Evolutionary conservation across 2,113 vertebrate species (phyloP).

Genomic region (Manacus vitellinus): DNA sequence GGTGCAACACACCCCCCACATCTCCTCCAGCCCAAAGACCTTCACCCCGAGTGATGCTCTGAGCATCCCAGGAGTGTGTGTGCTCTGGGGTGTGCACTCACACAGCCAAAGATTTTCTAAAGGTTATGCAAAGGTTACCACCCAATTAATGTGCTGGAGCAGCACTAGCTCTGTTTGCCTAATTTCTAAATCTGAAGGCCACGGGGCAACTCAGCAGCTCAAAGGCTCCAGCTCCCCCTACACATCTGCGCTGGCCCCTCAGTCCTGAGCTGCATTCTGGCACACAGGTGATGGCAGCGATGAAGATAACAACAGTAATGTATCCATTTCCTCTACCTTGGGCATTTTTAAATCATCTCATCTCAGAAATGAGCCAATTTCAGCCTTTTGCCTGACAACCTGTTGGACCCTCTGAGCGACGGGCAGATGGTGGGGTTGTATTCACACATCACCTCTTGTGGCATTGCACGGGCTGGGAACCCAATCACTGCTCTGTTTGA

Average conservation of each 20-base stretch:
- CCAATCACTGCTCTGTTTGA: accelerated
- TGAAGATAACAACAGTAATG: not conserved
- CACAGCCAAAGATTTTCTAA: conserved; percentile 29
- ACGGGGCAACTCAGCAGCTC: not conserved
- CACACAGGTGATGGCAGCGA: accelerated
- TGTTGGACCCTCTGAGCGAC: not conserved
- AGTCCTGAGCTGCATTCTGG: accelerated
- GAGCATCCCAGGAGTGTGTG: not conserved
- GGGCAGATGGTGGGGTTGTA: not conserved
- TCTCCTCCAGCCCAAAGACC: not conserved
- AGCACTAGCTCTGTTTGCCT: conserved; percentile 53
- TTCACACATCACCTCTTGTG: accelerated
- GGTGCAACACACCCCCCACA: accelerated
- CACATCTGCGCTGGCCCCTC: accelerated
- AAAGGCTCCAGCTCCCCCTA: not conserved
- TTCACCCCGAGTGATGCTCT: not conserved
- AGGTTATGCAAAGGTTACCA: conserved; percentile 70
- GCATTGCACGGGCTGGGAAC: not conserved
- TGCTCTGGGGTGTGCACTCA: conserved; percentile 18
- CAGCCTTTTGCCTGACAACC: not conserved
- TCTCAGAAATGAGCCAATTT: not conserved
- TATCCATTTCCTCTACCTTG: not conserved
- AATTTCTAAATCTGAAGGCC: conserved; percentile 25
- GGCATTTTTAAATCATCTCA: not conserved
- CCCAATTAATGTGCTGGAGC: conserved; percentile 42